phyloP scores from a whole-genome alignment of 2,113 vertebrate species.

The Phaethon lepturus region DNA sequence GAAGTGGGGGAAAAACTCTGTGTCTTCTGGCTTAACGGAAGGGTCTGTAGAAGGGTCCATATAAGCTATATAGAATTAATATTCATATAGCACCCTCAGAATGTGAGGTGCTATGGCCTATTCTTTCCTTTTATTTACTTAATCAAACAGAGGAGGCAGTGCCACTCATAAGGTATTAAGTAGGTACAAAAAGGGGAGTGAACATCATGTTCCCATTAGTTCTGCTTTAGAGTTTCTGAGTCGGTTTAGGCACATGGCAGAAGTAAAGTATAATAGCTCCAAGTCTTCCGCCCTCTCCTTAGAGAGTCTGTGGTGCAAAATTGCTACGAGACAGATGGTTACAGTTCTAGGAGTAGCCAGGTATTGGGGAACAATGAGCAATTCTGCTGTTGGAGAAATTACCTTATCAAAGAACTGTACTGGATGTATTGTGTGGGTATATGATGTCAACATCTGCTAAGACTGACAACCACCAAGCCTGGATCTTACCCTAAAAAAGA shows the following conservation, averaged over 20 bases:
- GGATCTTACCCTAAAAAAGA: background rate
- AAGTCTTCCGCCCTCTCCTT: background rate
- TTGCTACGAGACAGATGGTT: background rate
- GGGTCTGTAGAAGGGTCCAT: background rate
- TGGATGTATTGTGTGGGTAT: background rate
- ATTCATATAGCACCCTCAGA: background rate
- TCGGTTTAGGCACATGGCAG: background rate
- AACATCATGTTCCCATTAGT: background rate
- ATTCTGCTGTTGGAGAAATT: background rate
- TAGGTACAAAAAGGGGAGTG: background rate
- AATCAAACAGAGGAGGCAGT: background rate
- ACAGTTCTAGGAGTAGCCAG: background rate
- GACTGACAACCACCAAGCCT: background rate
- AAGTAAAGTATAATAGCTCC: background rate
- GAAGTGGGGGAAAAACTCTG: background rate
- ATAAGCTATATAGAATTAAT: background rate
- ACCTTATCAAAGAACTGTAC: background rate
- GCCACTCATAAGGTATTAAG: background rate
- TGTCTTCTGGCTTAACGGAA: background rate
- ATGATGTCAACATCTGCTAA: background rate
- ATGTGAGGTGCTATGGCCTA: background rate
- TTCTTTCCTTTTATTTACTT: background rate
- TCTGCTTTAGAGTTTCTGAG: background rate
- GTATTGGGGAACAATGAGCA: background rate
- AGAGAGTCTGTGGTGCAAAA: background rate